Conservation (phyloP, 1,140 invertebrate species). For the Gerris buenoi region DNA sequence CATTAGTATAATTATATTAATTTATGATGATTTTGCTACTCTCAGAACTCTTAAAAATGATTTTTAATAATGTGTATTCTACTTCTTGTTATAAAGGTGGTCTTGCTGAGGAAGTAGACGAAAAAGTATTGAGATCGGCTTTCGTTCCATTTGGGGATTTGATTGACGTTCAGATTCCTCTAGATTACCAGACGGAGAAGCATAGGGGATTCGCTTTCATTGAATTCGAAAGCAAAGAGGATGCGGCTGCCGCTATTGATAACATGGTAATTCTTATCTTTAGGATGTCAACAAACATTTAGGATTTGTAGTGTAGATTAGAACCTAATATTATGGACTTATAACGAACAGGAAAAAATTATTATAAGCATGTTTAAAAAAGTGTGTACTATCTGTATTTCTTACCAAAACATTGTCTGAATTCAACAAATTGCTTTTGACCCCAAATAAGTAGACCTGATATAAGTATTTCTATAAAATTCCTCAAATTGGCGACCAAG, state of each 20-base stretch:
- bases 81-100: not conserved
- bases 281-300: too few relatives aligned
- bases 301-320: too few relatives aligned
- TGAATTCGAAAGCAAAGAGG: conserved; percentile 87
- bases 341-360: too few relatives aligned
- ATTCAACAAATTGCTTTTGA: too few relatives aligned
- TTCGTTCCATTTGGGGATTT: conserved; percentile 99
- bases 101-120: conserved; percentile 91
- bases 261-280: conserved; percentile 83
- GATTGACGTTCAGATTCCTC: conserved; percentile 89
- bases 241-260: conserved; percentile 94
- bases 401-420: too few relatives aligned
- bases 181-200: conserved; percentile 96
- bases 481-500: too few relatives aligned
- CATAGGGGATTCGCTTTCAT: conserved; percentile 96
- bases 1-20: conserved; percentile 9
- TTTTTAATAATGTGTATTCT: not conserved
- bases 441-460: too few relatives aligned
- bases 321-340: too few relatives aligned
- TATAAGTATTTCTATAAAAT: too few relatives aligned
- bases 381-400: too few relatives aligned
- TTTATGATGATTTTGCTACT: conserved; percentile 6
- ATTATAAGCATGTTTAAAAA: too few relatives aligned
- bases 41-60: not conserved
- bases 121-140: conserved; percentile 86